phyloP scores from a whole-genome alignment of 2,888 invertebrate genomes.

The Mesorhabditis spiculigera region DNA sequence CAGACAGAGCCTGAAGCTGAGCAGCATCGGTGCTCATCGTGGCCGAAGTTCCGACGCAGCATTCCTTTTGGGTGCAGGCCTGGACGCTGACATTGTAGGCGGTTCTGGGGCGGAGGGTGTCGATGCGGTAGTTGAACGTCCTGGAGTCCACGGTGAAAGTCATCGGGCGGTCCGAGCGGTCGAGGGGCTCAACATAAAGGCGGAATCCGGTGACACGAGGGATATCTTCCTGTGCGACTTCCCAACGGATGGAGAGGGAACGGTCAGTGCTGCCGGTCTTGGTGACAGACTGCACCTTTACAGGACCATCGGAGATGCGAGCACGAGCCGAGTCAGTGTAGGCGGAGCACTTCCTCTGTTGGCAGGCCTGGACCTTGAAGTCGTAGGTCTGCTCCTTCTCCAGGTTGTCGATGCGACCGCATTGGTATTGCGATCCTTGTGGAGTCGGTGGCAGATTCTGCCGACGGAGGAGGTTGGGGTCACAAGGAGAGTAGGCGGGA shows the following conservation, averaged over 20 bases:
- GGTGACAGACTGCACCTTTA: conserved; percentile 44
- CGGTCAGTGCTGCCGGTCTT: conserved; percentile 48
- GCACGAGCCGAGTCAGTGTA: conserved; percentile 34
- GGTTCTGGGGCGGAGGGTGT: conserved; percentile 54
- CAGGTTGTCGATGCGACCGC: conserved; percentile 52
- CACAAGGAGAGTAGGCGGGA: conserved; percentile 50
- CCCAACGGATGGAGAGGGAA: conserved; percentile 50
- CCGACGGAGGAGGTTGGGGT: conserved; percentile 45
- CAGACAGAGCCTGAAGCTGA: conserved; percentile 34
- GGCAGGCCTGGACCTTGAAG: conserved; percentile 27
- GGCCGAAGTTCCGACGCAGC: conserved; percentile 45
- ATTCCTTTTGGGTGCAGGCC: conserved; percentile 35
- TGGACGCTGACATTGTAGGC: conserved; percentile 56
- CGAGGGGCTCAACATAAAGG: conserved; percentile 47
- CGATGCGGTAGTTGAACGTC: conserved; percentile 54
- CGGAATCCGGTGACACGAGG: conserved; percentile 52
- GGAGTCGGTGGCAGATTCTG: conserved; percentile 53
- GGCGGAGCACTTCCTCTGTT: conserved; percentile 20
- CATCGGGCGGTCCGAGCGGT: conserved; percentile 44
- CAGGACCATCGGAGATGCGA: conserved; percentile 41
- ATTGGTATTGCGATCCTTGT: conserved; percentile 47
- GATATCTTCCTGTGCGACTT: conserved; percentile 48
- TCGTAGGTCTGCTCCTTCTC: conserved; percentile 54
- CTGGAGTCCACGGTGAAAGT: conserved; percentile 55
- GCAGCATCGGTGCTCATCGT: conserved; percentile 54